Evolutionary conservation across 2,113 vertebrate genomes (phyloP), one percentile per base, ranked within the genome.

Genomic region (Cyprinus carpio): DNA sequence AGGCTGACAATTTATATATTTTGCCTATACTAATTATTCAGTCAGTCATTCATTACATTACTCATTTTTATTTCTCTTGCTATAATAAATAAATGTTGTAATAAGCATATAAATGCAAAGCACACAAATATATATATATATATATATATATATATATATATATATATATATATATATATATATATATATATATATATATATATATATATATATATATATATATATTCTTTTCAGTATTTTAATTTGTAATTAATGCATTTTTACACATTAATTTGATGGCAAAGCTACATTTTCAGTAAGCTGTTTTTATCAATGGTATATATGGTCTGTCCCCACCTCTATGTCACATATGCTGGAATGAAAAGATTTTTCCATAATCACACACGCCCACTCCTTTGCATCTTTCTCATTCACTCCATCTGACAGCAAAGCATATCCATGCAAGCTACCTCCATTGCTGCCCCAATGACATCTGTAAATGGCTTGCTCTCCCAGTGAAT

Each of bases 401-500:
- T 34, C 20, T 65, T 51, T 60, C 84, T 81, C 25, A 64, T 37
- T 80, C 25, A 34, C 20, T 25, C 20, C 12, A 25, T 18, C 87
- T n/a, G 29, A 75, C 16, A 81, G 9, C 20, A 83, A 43, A 72
- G 51, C 20, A 77, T 67, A 62, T 79, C n/a, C 62, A 81, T 58
- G 31, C 40, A 77, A 46, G 58, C 34, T 10, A 54, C 64, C 31
- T 56, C 25, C 56, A 60, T 27, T 51, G 23, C 16, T 78, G 13
- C 31, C 29, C 75, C 56, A 79, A 8, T 69, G 51, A 25, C 40
- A 37, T 82, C 51, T 58, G 40, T 43, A 67, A 83, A 67, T 71
- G 64, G 80, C 74, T 81, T n/a, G 25, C 31, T 58, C 29, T 65
- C 46, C 49, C 75, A 79, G 85, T 86, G 25, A 83, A 77, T 85